phyloP scores from a whole-genome alignment of 2,113 vertebrate species.

The Xiphorhynchus elegans region DNA sequence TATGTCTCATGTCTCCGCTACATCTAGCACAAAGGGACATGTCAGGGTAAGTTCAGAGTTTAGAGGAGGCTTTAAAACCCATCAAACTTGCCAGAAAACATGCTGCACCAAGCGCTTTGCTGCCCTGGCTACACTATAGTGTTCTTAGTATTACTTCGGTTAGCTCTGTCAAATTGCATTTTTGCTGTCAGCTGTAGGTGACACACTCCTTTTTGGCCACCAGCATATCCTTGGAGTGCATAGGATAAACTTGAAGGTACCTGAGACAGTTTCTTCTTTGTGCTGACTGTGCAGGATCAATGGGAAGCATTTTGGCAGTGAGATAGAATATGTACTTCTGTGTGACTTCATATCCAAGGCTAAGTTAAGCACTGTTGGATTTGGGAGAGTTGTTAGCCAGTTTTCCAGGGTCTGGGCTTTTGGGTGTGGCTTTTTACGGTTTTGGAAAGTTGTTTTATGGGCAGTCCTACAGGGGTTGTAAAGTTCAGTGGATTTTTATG shows the following conservation, averaged over 20 bases:
- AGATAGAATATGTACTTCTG: not conserved
- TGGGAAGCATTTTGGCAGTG: not conserved
- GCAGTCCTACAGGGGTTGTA: not conserved
- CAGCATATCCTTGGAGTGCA: not conserved
- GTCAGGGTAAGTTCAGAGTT: not conserved
- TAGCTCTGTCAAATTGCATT: not conserved
- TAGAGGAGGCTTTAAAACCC: not conserved
- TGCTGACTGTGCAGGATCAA: not conserved
- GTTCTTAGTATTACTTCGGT: not conserved
- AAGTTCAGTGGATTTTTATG: conserved; percentile 12
- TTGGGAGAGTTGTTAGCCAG: not conserved
- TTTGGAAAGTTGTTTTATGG: not conserved
- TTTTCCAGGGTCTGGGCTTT: not conserved
- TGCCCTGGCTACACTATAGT: not conserved
- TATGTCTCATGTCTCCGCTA: not conserved
- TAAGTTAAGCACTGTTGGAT: not conserved
- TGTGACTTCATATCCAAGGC: not conserved
- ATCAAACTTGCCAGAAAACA: not conserved
- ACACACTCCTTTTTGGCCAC: not conserved
- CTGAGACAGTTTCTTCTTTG: not conserved
- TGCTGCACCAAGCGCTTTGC: fast-evolving
- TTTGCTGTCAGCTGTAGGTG: not conserved
- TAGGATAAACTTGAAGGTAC: not conserved
- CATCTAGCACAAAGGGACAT: not conserved
- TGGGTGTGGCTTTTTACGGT: not conserved